These are phyloP conservation scores for Meteorus colon DNA, from an alignment of 2,888 invertebrate species.

Conservation along the genomic window DNA sequence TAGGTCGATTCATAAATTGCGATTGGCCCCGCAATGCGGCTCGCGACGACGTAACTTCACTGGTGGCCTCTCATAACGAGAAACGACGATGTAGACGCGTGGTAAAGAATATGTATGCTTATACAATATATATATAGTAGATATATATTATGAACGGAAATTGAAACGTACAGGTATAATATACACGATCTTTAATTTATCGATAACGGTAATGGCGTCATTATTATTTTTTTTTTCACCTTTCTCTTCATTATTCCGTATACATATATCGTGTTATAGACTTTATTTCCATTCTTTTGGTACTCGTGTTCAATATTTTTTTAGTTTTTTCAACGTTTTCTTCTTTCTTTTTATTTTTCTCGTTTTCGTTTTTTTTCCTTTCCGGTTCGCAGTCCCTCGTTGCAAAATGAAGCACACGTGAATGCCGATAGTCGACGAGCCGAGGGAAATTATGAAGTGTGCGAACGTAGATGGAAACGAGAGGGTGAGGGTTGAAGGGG, in stretches of 20 bases:
- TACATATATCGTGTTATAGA: neutral
- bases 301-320: neutral
- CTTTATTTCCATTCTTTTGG: conserved; percentile 11
- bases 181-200: conserved; percentile 49
- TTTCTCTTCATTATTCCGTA: conserved; percentile 8
- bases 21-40: conserved; percentile 52
- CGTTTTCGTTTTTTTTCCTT: neutral
- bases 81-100: neutral
- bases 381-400: neutral
- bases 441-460: conserved; percentile 25
- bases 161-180: conserved; percentile 43
- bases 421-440: conserved; percentile 6
- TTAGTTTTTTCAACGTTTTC: neutral
- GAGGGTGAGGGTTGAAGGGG: neutral
- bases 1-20: conserved; percentile 54
- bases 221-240: conserved; percentile 1
- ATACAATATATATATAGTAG: conserved; percentile 13
- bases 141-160: conserved; percentile 43
- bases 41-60: conserved; percentile 37
- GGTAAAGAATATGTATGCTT: neutral
- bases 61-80: conserved; percentile 39
- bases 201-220: conserved; percentile 43
- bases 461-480: conserved; percentile 29
- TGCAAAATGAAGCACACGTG: conserved; percentile 7
- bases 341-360: neutral